phyloP scores from a whole-genome alignment of 2,113 vertebrate genomes.

The Crocuta crocuta region DNA sequence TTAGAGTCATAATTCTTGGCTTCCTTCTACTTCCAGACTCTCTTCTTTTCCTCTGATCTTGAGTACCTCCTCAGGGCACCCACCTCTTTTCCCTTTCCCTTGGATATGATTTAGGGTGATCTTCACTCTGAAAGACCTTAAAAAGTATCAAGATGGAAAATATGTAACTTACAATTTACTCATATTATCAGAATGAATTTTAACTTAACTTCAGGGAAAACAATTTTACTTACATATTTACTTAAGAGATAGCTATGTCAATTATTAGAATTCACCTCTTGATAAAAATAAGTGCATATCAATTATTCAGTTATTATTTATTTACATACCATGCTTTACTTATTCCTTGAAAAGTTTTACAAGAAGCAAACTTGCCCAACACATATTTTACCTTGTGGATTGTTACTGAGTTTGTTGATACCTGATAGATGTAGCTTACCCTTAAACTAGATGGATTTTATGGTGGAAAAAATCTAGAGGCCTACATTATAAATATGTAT shows the following conservation, averaged over 20 bases:
- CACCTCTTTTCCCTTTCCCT: background rate
- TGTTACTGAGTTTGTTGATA: background rate
- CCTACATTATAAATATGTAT: background rate
- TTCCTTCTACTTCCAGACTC: background rate
- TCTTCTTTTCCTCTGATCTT: background rate
- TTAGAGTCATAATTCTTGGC: background rate
- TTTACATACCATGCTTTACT: background rate
- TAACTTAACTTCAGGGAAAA: background rate
- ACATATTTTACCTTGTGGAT: background rate
- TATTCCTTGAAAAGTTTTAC: slow-evolving; percentile 3
- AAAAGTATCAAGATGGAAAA: background rate
- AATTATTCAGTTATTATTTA: background rate
- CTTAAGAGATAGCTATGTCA: background rate
- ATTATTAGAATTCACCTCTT: background rate
- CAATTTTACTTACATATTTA: background rate
- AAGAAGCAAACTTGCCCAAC: background rate
- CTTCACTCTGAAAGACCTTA: background rate
- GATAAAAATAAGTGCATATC: background rate
- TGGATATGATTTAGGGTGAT: background rate
- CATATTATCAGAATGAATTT: background rate
- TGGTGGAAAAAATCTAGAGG: background rate
- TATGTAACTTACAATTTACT: background rate
- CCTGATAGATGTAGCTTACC: background rate
- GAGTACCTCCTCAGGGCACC: background rate
- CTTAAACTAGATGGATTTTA: background rate